Evolutionary conservation across 2,888 invertebrate species (phyloP).

Genomic region (Schrankia costaestrigalis): DNA sequence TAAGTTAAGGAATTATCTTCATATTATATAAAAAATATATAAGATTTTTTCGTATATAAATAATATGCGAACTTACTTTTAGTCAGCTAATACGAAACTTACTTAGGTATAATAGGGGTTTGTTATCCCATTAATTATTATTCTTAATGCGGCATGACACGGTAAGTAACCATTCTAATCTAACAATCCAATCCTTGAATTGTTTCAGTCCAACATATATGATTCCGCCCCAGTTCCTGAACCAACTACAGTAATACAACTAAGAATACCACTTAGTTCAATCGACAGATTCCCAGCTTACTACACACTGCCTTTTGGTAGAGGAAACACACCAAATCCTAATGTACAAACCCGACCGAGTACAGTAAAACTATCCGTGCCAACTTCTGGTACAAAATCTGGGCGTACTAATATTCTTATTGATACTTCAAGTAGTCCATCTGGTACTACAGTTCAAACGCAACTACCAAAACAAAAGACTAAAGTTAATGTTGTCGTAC

Average conservation of each 20-base stretch:
- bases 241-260: conserved; percentile 8
- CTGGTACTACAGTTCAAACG: neutral
- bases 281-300: conserved; percentile 4
- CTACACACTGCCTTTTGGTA: neutral
- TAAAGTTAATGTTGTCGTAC: conserved; percentile 12
- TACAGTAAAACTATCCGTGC: conserved; percentile 23
- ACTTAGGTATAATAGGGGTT: too few relatives aligned
- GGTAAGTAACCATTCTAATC: too few relatives aligned
- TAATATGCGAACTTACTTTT: too few relatives aligned
- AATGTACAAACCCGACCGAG: conserved; percentile 8
- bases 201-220: conserved; percentile 25
- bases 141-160: too few relatives aligned
- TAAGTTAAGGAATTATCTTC: too few relatives aligned
- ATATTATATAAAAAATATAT: too few relatives aligned
- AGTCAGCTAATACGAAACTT: too few relatives aligned
- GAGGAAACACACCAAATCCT: conserved; percentile 4
- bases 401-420: conserved; percentile 37
- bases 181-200: too few relatives aligned
- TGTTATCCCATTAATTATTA: too few relatives aligned
- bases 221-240: conserved; percentile 11
- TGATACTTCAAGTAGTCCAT: conserved; percentile 20
- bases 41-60: too few relatives aligned
- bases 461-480: neutral
- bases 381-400: conserved; percentile 12
- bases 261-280: conserved; percentile 9